Base-by-base conservation (phyloP, 2,888 invertebrate genomes). In the Hermaeophaga mercurialis region DNA sequence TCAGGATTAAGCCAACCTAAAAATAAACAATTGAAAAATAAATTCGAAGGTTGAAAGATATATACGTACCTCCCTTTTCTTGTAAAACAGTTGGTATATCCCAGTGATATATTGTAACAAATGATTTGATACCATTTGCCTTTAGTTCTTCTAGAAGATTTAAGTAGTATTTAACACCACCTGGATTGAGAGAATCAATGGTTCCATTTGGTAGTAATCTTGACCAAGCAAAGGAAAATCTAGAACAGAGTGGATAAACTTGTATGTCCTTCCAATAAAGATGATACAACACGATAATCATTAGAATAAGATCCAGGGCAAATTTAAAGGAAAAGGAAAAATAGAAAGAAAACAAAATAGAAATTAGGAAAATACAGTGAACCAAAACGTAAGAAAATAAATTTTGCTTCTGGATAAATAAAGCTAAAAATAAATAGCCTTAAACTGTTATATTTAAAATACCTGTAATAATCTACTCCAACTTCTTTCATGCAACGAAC, bases 171-270 rank as follows among this genome's bases (percentile, higher is more conserved):
- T 66, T 58, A n/a, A 70, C 59, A 38, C 69, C 73, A 0, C 81
- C 80, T 65, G 83, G 82, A 61, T 83, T 84, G 54, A 82, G 48
- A 12, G 60, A 58, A 14, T 58, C 34, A 2, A 48, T 28, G 2
- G 83, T 79, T 8, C 88, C 88, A 53, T 76, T 80, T 0, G 88
- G 88, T 33, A 89, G 71, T 31, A 72, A 70, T 63, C 71, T 66
- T 2, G 68, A 58, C 70, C 71, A 70, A 9, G 72, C 65, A 44
- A 71, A 45, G 1, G 67, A 67, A 56, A 67, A 63, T 54, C 85
- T 76, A 38, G n/a, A 56, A 52, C 17, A 26, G 15, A 43, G 12
- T 34, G 3, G 12, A 34, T 34, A 14, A 33, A 33, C 5, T 5
- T 33, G n/a, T n/a, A n/a, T n/a, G n/a, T n/a, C n/a, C n/a, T n/a